These are phyloP conservation scores for Neopelma chrysocephalum DNA, from an alignment of 2,797 vertebrate species.

Conservation along the genomic window DNA sequence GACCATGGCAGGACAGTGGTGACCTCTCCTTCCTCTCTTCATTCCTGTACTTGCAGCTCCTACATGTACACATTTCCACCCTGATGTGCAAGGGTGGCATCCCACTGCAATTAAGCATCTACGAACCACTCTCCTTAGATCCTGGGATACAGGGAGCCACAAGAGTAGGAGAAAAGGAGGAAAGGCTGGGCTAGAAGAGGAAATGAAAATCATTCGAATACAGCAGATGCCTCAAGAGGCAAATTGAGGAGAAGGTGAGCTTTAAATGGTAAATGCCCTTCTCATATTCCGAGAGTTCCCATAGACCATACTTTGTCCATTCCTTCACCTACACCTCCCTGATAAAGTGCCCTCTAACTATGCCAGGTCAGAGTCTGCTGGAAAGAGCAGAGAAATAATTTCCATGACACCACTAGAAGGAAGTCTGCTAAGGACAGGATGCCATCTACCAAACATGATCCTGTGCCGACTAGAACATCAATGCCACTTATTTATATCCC, in stretches of 20 bases:
- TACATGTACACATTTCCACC: not conserved
- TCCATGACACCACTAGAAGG: not conserved
- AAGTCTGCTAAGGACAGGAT: not conserved
- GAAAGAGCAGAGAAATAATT: not conserved
- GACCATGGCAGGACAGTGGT: fast-evolving
- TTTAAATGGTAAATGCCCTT: not conserved
- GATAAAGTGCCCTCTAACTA: not conserved
- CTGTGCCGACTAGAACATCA: not conserved
- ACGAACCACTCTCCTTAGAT: not conserved
- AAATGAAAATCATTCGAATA: not conserved
- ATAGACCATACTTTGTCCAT: not conserved
- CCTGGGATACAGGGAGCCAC: not conserved
- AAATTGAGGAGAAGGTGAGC: not conserved
- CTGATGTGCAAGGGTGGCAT: not conserved
- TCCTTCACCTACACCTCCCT: not conserved
- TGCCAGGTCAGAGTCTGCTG: not conserved
- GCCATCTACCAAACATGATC: not conserved
- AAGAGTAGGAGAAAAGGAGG: not conserved
- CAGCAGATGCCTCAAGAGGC: not conserved
- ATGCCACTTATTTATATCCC: not conserved
- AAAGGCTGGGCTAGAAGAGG: not conserved
- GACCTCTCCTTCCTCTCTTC: not conserved
- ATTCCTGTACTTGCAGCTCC: not conserved
- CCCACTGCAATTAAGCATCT: not conserved
- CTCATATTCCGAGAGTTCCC: not conserved